Conservation (phyloP, 2,113 vertebrate genomes). For the Phylloscopus trochiloides region DNA sequence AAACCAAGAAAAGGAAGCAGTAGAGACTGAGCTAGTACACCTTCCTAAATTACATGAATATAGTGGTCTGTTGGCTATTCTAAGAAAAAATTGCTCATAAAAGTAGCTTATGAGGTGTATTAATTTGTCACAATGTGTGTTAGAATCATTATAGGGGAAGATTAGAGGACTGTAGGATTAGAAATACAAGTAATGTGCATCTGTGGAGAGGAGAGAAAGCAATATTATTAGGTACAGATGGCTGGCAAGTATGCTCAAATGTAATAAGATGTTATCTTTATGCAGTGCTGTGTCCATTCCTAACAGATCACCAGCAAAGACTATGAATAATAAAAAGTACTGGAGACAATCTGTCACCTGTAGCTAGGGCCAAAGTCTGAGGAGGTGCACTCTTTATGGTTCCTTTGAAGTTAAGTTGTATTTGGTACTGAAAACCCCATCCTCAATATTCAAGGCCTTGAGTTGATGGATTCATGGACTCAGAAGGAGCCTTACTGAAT, state of each 20-base stretch:
- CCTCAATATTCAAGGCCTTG: not conserved
- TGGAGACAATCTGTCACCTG: slow-evolving; percentile 38
- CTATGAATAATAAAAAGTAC: slow-evolving; percentile 7
- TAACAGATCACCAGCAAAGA: not conserved
- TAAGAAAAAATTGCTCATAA: not conserved
- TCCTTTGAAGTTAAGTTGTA: not conserved
- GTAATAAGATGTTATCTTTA: slow-evolving; percentile 38
- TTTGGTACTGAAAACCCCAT: not conserved
- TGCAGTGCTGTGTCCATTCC: not conserved
- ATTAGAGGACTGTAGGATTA: not conserved
- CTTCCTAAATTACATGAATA: not conserved
- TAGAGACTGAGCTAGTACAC: not conserved
- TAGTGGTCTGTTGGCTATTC: not conserved
- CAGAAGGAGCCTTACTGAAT: not conserved
- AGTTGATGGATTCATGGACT: not conserved
- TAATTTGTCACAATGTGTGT: not conserved
- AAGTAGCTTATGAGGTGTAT: not conserved
- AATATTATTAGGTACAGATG: slow-evolving; percentile 27
- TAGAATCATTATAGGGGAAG: not conserved
- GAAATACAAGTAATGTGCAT: not conserved
- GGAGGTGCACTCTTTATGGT: not conserved
- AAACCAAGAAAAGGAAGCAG: not conserved
- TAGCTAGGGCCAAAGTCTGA: slow-evolving; percentile 59
- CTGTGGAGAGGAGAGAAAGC: not conserved
- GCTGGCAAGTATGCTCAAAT: slow-evolving; percentile 9